Evolutionary conservation across 2,888 invertebrate species (phyloP).

Genomic region (Alloscopus bannaensis): DNA sequence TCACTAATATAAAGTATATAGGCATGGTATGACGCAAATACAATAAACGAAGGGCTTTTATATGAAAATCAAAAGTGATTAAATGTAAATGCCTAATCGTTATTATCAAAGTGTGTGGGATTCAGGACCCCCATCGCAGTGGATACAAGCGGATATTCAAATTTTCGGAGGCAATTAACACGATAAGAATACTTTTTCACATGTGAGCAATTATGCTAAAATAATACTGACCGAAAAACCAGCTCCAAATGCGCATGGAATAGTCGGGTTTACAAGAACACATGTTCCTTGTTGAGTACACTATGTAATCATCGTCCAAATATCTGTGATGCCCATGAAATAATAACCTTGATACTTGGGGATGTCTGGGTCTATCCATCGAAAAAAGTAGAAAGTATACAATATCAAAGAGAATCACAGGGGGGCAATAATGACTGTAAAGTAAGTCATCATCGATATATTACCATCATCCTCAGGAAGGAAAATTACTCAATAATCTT

Average conservation of each 20-base stretch:
- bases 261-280: too few relatives aligned
- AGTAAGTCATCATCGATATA: conserved; percentile 53
- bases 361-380: conserved; percentile 13
- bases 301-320: conserved; percentile 47
- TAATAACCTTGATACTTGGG: conserved; percentile 8
- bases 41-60: too few relatives aligned
- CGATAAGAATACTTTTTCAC: conserved; percentile 57
- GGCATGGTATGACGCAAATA: too few relatives aligned
- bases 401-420: conserved; percentile 20
- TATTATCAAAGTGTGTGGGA: conserved; percentile 36
- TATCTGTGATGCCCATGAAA: conserved; percentile 41
- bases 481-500: conserved; percentile 54
- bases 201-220: too few relatives aligned
- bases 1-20: too few relatives aligned
- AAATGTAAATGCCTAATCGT: conserved; percentile 54
- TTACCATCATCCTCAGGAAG: conserved; percentile 25
- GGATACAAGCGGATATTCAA: conserved; percentile 60
- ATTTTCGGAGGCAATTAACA: conserved; percentile 60
- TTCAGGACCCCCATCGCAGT: conserved; percentile 58
- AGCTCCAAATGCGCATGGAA: too few relatives aligned
- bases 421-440: conserved; percentile 46
- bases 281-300: too few relatives aligned
- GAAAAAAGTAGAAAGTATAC: background rate
- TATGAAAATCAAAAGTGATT: conserved; percentile 30
- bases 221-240: too few relatives aligned